phyloP scores from a whole-genome alignment of 2,888 invertebrate genomes.

The Tanypteryx hageni region DNA sequence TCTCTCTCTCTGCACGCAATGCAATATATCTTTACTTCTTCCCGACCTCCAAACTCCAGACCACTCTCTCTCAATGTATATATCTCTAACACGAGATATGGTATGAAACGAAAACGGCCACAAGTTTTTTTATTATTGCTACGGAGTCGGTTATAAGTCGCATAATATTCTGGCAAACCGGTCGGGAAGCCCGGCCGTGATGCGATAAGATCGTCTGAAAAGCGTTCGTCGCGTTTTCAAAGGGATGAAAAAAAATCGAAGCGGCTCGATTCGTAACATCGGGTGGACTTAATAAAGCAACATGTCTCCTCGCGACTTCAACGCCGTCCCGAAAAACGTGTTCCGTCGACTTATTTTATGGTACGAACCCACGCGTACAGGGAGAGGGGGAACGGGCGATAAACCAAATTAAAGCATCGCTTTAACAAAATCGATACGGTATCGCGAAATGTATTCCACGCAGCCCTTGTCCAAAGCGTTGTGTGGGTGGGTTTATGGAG shows the following conservation, averaged over 20 bases:
- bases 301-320: not conserved
- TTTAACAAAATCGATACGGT: not conserved
- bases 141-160: not conserved
- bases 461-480: not conserved
- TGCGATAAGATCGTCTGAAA: not conserved
- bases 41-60: too few species aligned
- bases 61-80: not conserved
- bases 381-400: not conserved
- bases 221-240: not conserved
- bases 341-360: not conserved
- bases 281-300: constrained; percentile 8
- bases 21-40: too few species aligned
- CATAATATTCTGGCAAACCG: not conserved
- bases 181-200: not conserved
- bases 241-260: not conserved
- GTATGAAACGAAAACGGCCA: not conserved
- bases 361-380: too few species aligned
- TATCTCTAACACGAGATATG: not conserved
- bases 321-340: not conserved
- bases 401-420: not conserved
- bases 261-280: not conserved
- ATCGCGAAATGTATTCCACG: not conserved
- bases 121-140: not conserved
- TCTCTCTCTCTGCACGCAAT: too few species aligned
- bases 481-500: too few species aligned